These are phyloP conservation scores for Mallateleia sp. DNA, from an alignment of 2,888 invertebrate species.

Conservation along the genomic window DNA sequence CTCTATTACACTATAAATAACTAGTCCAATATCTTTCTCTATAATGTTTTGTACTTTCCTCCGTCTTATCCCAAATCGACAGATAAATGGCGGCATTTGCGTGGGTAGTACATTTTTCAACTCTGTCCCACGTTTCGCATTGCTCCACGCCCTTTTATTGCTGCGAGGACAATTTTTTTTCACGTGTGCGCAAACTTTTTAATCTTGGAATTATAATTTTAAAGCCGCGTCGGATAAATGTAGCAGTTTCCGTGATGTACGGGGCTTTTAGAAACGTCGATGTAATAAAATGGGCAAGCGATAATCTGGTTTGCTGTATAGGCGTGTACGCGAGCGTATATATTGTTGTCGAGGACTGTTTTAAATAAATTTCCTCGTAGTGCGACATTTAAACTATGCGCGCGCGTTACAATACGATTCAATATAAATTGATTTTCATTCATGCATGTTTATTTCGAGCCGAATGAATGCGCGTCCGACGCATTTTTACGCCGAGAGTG, in stretches of 20 bases:
- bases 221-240: no score
- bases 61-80: conserved; percentile 68
- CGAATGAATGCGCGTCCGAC: no score
- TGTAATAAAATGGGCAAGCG: no score
- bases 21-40: conserved; percentile 70
- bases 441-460: no score
- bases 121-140: conserved; percentile 29
- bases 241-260: no score
- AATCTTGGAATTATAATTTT: no score
- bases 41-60: conserved; percentile 61
- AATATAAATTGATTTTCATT: conserved; percentile 47
- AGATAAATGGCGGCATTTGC: conserved; percentile 66
- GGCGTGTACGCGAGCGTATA: neutral
- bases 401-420: conserved; percentile 7
- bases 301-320: conserved; percentile 39
- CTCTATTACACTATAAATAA: conserved; percentile 62
- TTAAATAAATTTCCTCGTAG: conserved; percentile 40
- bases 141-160: conserved; percentile 56
- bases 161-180: no score
- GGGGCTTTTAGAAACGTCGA: no score
- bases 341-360: neutral
- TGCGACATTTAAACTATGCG: conserved; percentile 15
- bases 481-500: neutral
- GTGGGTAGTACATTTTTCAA: conserved; percentile 49
- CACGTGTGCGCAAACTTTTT: no score